Evolutionary conservation across 2,888 invertebrate species (phyloP).

Genomic region (Melangyna quadrimaculata): DNA sequence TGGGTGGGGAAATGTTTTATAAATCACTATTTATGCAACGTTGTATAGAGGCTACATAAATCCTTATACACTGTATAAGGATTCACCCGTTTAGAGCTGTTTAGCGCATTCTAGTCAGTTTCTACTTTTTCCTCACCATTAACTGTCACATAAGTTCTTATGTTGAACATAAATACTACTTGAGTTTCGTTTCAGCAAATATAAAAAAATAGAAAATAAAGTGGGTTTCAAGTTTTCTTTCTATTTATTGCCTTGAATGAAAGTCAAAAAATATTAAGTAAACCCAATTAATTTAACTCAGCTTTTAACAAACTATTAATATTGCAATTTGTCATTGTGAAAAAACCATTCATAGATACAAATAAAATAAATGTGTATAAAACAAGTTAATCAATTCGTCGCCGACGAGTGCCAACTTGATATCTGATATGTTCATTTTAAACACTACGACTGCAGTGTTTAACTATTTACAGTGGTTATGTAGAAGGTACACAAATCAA

Average conservation of each 20-base stretch:
- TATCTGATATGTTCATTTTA: constrained; percentile 16
- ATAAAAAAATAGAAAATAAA: no score
- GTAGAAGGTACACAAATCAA: neutral
- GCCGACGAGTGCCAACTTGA: constrained; percentile 37
- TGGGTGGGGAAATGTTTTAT: no score
- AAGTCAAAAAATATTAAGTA: neutral
- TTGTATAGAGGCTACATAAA: no score
- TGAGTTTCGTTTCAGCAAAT: no score
- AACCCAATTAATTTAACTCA: neutral
- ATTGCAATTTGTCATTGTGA: neutral
- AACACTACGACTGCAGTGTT: neutral
- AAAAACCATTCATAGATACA: constrained; percentile 16
- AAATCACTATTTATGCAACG: no score
- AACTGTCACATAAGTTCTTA: no score
- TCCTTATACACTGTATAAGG: no score
- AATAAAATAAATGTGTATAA: no score
- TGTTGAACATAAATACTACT: no score
- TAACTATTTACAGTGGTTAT: neutral
- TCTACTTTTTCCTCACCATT: no score
- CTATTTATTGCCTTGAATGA: neutral
- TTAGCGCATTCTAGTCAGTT: no score
- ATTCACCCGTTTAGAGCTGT: no score
- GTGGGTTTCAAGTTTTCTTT: neutral
- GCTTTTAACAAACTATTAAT: neutral
- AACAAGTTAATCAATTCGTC: constrained; percentile 53